Percentiles rank a stretch among this genome's conserved stretches.
Conservation (phyloP, 1,140 invertebrate genomes). For the Atopsyche davidsoni region DNA sequence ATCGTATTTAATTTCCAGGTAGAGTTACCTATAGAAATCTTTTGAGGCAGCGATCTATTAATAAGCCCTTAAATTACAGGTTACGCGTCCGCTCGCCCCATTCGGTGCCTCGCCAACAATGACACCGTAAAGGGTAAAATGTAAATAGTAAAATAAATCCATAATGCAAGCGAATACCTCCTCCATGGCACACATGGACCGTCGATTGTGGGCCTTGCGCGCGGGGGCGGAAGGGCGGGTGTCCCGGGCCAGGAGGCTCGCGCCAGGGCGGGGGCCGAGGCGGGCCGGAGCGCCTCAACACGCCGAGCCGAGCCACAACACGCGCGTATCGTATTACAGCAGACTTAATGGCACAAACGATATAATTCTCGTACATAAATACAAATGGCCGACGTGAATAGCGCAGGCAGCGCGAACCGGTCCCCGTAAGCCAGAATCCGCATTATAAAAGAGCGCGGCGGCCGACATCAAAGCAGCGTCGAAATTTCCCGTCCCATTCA, state of each 20-base stretch:
- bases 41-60: slow-evolving; percentile 14
- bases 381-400: no score
- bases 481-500: slow-evolving; percentile 16
- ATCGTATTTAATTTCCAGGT: no score
- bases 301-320: slow-evolving; percentile 21
- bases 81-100: slow-evolving; percentile 18
- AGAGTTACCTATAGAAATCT: no score
- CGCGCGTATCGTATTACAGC: slow-evolving; percentile 22
- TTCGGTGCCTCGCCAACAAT: slow-evolving; percentile 18
- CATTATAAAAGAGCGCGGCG: slow-evolving; percentile 12
- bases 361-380: slow-evolving; percentile 1
- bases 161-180: slow-evolving; percentile 10
- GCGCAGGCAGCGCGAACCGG: slow-evolving; percentile 4
- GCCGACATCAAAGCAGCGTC: slow-evolving; percentile 21
- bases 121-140: slow-evolving; percentile 17
- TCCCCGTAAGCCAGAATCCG: background rate
- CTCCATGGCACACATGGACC: slow-evolving; percentile 10
- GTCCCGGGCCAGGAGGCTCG: background rate
- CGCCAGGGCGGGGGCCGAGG: background rate
- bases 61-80: slow-evolving; percentile 27
- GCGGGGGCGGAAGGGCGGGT: background rate
- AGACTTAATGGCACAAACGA: slow-evolving; percentile 12
- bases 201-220: background rate
- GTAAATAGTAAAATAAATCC: slow-evolving; percentile 25
- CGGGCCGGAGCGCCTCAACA: slow-evolving; percentile 22